phyloP scores from a whole-genome alignment of 2,888 invertebrate genomes.

The Aelia acuminata region DNA sequence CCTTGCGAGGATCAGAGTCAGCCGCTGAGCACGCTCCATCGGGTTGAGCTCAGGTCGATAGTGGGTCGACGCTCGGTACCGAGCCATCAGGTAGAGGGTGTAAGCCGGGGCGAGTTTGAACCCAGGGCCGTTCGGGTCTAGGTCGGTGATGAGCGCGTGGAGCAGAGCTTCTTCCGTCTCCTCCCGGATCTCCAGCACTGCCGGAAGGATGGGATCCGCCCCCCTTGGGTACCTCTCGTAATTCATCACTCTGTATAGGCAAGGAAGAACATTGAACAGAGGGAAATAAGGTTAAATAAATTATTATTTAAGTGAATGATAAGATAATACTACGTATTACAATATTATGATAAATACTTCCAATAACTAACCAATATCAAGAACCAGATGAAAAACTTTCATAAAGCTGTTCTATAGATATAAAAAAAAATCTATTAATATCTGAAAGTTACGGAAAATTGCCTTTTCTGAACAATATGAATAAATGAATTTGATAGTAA shows the following conservation, averaged over 20 bases:
- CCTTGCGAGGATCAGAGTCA: constrained; percentile 91
- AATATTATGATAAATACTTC: too few species aligned
- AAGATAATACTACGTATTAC: too few species aligned
- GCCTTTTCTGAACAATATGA: too few species aligned
- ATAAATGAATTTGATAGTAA: too few species aligned
- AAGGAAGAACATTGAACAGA: neutral
- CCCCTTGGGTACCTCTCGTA: constrained; percentile 77
- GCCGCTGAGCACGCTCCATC: constrained; percentile 90
- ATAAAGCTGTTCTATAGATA: too few species aligned
- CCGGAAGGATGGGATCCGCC: constrained; percentile 92
- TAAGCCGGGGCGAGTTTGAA: constrained; percentile 98
- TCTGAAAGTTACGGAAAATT: too few species aligned
- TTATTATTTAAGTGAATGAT: neutral
- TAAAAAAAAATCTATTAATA: too few species aligned
- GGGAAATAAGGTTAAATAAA: neutral
- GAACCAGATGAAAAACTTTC: too few species aligned
- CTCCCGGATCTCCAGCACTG: constrained; percentile 94
- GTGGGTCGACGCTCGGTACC: constrained; percentile 94
- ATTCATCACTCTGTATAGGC: constrained; percentile 69
- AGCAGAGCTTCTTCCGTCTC: constrained; percentile 94
- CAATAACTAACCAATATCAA: too few species aligned
- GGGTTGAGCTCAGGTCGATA: constrained; percentile 94
- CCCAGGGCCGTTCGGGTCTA: constrained; percentile 89
- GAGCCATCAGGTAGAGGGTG: constrained; percentile 93
- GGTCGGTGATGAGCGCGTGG: constrained; percentile 87